Base-by-base conservation (phyloP, 2,888 invertebrate genomes). In the Cantharis lateralis region DNA sequence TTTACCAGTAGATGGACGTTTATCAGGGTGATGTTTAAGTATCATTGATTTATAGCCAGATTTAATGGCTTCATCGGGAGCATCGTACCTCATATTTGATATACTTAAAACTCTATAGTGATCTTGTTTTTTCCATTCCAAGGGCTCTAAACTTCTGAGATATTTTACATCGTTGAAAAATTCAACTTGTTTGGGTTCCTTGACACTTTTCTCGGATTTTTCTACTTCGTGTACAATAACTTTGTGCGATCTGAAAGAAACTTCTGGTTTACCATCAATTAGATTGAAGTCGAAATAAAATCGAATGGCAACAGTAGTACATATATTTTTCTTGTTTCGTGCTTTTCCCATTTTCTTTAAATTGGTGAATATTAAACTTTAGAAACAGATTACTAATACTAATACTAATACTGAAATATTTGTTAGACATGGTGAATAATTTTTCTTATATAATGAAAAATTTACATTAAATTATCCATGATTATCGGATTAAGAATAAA, bases 111-210 rank as follows among this genome's bases (percentile, higher is more conserved):
- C 98, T 48, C 95, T 95, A 88, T 99, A 99, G 88, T 99, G 99
- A 88, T 99, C 99, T 89, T 99, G 98, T 84, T 96, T 93, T 90
- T 98, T 98, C 98, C 98, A 99, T 85, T 97, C 95, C 87, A 96
- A 97, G 1, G 98, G 98, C 89, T 98, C 96, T 80, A 98, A 89
- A 78, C 95, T 95, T 81, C 95, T 91, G 79, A 98, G 90, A 87
- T 96, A 96, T 75, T 93, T 92, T 10, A 96, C 92, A 88, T 97
- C 95, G 82, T 94, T 95, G 79, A 94, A 91, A 81, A 92, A 90
- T 73, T 89, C 89, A 80, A 90, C 89, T 70, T 66, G 15, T 84
- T 88, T 87, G 79, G 88, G 84, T 28, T 81, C 77, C 71, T 86
- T 84, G 76, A 87, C 86, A 73, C 86, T 86, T 72, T 88, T 4